Base-by-base conservation (phyloP, 1,140 invertebrate species). In the Pachypsylla venusta region DNA sequence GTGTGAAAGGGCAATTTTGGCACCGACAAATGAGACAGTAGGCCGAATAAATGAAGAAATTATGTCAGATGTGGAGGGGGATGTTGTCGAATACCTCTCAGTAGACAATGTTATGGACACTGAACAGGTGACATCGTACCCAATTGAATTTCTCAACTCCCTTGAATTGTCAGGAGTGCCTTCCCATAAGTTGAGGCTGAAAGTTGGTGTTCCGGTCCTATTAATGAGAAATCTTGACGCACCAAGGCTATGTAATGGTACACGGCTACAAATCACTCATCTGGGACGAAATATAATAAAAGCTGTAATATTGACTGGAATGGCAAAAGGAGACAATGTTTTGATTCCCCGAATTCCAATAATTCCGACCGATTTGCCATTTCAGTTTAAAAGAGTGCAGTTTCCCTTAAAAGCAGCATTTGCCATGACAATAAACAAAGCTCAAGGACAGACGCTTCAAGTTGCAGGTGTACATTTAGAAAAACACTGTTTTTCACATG, bases 401-500 rank as follows among this genome's bases (percentile, higher is more conserved):
- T 75, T 75, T 66, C 69, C 74, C 19, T 39, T 75, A 0, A 62
- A 69, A 57, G 59, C 68, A 1, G 57, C 62, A 22, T 76, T 72
- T 64, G 70, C 70, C 10, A 69, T 76, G 59, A 73, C 71, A 13
- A 69, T 74, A 1, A 75, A 75, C 61, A 75, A 75, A 60, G 60
- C 66, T 1, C 71, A 76, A 63, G 73, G 72, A n/a, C 72, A 75
- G 60, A 59, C 26, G 22, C 53, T 60, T 58, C 26, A 60, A 42
- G 22, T 57, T 57, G 56, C 30, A 7, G 61, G 53, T 12, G 35
- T 71, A 10, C 20, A 60, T 55, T 63, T 71, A 13, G 28, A 20
- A 64, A 35, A 25, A 20, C 39, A 62, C 24, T 58, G 61, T 48
- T 72, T 72, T 55, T 62, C 63, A n/a, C 70, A 69, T 55, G 69